Conservation (phyloP, 2,888 invertebrate genomes). For the Hirtodrosophila cameraria region DNA sequence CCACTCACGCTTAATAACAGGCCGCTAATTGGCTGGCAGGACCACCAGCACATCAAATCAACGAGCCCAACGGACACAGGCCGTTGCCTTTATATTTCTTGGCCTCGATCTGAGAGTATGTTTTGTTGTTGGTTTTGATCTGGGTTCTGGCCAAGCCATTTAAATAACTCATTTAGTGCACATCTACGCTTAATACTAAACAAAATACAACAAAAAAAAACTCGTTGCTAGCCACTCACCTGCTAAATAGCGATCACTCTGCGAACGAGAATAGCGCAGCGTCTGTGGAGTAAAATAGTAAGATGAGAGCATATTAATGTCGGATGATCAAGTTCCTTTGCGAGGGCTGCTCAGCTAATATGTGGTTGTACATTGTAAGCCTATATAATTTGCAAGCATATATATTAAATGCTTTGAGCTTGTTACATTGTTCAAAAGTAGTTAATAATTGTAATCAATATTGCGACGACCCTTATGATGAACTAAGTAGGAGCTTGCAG, state of each 20-base stretch:
- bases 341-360: conserved; percentile 51
- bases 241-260: conserved; percentile 84
- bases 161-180: conserved; percentile 77
- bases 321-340: conserved; percentile 59
- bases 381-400: neutral
- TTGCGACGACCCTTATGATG: no score
- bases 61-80: conserved; percentile 17
- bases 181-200: conserved; percentile 34
- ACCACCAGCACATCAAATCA: conserved; percentile 72
- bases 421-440: no score
- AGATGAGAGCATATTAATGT: conserved; percentile 58
- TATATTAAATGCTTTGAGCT: no score
- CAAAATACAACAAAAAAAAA: conserved; percentile 32
- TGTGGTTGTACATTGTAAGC: neutral
- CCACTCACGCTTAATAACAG: conserved; percentile 77
- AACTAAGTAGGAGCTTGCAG: no score
- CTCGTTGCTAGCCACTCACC: conserved; percentile 81
- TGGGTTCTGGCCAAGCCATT: conserved; percentile 47
- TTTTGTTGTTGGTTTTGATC: neutral
- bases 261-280: conserved; percentile 84
- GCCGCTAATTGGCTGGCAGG: conserved; percentile 75
- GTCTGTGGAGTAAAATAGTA: conserved; percentile 70
- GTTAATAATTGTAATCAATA: no score
- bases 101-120: conserved; percentile 10
- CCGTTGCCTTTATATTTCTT: conserved; percentile 16